Evolutionary conservation across 1,140 invertebrate species (phyloP).

Genomic region (Sarcophaga peregrina): DNA sequence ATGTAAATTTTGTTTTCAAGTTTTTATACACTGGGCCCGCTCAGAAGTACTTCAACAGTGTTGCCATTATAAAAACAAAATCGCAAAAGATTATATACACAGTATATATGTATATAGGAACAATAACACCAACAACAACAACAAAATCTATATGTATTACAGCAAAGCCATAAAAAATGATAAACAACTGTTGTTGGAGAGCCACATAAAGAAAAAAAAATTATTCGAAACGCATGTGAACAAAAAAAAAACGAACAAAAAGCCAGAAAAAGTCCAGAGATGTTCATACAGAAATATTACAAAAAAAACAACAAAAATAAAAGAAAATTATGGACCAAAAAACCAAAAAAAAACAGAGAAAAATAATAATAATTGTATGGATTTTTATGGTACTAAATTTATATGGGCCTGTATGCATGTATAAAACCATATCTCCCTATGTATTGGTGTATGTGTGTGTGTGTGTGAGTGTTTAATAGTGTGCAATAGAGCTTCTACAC

Average conservation of each 20-base stretch:
- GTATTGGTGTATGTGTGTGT: not conserved
- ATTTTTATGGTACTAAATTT: constrained; percentile 30
- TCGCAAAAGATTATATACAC: no score
- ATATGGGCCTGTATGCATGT: not conserved
- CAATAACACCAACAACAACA: not conserved
- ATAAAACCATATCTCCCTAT: not conserved
- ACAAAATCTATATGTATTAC: not conserved
- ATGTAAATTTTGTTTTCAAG: constrained; percentile 25
- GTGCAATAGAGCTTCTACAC: not conserved
- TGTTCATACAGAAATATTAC: no score
- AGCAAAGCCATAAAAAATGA: constrained; percentile 37
- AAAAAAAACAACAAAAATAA: no score
- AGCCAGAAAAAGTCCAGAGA: not conserved
- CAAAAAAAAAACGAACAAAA: not conserved
- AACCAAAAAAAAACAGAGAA: no score
- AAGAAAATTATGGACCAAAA: no score
- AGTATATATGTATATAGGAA: no score
- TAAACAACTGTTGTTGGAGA: constrained; percentile 38
- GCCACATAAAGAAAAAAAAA: not conserved
- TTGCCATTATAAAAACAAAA: not conserved
- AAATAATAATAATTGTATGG: not conserved
- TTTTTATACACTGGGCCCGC: not conserved
- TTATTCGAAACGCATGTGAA: not conserved
- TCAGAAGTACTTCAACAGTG: constrained; percentile 2
- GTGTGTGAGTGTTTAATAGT: not conserved